Percentiles rank a stretch among this genome's conserved stretches.
phyloP scores from a whole-genome alignment of 2,797 vertebrate species.

The Pelodytes ibericus region DNA sequence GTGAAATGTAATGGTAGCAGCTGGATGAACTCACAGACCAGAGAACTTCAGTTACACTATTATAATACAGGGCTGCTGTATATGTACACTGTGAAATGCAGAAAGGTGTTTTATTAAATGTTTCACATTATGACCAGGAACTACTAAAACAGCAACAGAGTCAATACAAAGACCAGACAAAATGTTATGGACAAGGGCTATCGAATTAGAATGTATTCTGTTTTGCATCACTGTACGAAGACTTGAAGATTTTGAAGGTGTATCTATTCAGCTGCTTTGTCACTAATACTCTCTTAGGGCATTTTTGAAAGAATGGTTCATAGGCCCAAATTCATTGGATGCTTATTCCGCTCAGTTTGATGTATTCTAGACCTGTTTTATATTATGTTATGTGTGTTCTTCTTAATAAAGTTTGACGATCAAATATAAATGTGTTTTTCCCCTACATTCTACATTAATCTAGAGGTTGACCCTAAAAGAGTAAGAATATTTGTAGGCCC shows the following conservation, averaged over 20 bases:
- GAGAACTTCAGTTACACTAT: slow-evolving; percentile 24
- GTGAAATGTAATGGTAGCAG: slow-evolving; percentile 48
- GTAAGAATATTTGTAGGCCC: too few relatives aligned
- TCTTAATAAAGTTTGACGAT: too few relatives aligned
- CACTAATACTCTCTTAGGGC: not conserved
- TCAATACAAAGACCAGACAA: not conserved
- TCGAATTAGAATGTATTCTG: not conserved
- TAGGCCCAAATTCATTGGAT: too few relatives aligned
- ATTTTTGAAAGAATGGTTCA: not conserved
- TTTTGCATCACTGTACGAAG: not conserved
- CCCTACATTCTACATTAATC: too few relatives aligned
- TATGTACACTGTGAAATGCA: not conserved
- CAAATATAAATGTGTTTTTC: too few relatives aligned
- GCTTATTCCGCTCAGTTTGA: too few relatives aligned
- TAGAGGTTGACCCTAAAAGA: too few relatives aligned
- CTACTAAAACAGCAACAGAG: not conserved
- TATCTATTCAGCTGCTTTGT: not conserved
- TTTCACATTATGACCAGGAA: slow-evolving; percentile 1
- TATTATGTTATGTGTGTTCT: too few relatives aligned
- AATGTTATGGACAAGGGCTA: not conserved
- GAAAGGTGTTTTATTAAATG: slow-evolving; percentile 6
- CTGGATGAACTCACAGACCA: slow-evolving; percentile 16
- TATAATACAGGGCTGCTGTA: not conserved
- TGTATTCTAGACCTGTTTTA: too few relatives aligned
- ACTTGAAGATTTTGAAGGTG: not conserved